These are phyloP conservation scores for Proteles cristata DNA, from an alignment of 2,113 vertebrate genomes.

Conservation along the genomic window DNA sequence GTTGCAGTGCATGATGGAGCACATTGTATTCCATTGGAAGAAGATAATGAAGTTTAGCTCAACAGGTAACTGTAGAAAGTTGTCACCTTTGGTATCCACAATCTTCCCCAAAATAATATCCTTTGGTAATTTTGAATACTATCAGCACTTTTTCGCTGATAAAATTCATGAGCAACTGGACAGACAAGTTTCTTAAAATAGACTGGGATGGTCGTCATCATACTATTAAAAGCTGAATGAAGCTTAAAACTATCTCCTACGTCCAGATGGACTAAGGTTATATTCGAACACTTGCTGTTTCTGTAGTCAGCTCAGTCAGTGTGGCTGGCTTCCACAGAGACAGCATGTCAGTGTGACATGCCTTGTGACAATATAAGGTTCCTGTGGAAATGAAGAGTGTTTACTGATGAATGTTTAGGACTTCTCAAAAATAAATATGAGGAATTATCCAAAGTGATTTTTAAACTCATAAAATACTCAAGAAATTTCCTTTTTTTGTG, in stretches of 20 bases:
- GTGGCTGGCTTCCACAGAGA: conserved; percentile 18
- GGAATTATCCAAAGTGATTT: conserved; percentile 8
- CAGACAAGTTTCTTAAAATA: background rate
- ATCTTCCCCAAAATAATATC: background rate
- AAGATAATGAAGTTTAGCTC: conserved; percentile 22
- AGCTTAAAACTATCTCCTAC: conserved; percentile 50
- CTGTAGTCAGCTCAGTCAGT: conserved; percentile 2
- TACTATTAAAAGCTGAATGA: conserved; percentile 58
- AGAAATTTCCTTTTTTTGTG: background rate
- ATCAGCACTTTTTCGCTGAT: background rate
- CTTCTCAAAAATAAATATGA: conserved; percentile 22
- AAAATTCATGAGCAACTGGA: conserved; percentile 30
- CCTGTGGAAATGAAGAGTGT: conserved; percentile 9
- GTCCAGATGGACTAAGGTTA: background rate
- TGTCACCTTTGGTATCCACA: background rate
- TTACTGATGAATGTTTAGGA: conserved; percentile 7
- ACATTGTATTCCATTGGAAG: background rate
- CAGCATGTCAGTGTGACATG: background rate
- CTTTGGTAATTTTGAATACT: conserved; percentile 15
- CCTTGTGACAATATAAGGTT: background rate
- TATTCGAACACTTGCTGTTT: conserved; percentile 12
- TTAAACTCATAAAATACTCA: background rate
- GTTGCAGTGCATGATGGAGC: background rate
- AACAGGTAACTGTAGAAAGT: background rate
- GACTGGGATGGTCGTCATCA: conserved; percentile 5